These are phyloP conservation scores for Eulemur mongoz DNA, from an alignment of 2,797 vertebrate genomes.

Conservation along the genomic window DNA sequence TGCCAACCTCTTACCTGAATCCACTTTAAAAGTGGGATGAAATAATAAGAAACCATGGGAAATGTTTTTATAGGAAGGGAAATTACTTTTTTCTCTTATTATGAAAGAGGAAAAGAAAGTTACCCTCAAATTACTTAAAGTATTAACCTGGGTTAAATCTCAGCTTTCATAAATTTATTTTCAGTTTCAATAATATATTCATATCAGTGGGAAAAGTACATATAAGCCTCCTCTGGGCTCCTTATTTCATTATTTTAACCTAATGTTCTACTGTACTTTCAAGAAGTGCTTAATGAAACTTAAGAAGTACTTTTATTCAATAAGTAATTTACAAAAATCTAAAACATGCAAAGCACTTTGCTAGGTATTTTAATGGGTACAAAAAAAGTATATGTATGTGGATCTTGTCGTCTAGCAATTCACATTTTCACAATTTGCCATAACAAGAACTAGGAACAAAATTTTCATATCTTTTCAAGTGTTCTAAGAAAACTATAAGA, in stretches of 20 bases:
- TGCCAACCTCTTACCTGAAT: background rate
- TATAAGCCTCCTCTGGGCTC: background rate
- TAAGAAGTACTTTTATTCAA: background rate
- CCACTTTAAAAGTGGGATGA: background rate
- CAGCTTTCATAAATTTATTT: constrained; percentile 6
- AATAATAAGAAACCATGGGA: background rate
- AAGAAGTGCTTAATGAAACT: background rate
- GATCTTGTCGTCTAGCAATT: background rate
- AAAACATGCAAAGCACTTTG: background rate
- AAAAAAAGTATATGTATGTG: background rate
- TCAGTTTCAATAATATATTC: background rate
- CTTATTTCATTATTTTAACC: background rate
- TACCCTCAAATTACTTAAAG: background rate
- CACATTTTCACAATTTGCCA: background rate
- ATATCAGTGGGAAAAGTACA: background rate
- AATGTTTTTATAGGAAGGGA: background rate
- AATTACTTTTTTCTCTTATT: background rate
- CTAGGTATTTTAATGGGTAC: background rate
- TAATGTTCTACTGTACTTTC: background rate
- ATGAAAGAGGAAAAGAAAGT: background rate
- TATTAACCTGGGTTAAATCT: constrained; percentile 7
- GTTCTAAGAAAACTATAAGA: background rate
- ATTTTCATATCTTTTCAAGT: background rate
- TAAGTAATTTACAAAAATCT: background rate
- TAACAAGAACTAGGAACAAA: background rate